These are phyloP conservation scores for Rhyacophila evoluta DNA, from an alignment of 2,888 invertebrate genomes.

Conservation along the genomic window DNA sequence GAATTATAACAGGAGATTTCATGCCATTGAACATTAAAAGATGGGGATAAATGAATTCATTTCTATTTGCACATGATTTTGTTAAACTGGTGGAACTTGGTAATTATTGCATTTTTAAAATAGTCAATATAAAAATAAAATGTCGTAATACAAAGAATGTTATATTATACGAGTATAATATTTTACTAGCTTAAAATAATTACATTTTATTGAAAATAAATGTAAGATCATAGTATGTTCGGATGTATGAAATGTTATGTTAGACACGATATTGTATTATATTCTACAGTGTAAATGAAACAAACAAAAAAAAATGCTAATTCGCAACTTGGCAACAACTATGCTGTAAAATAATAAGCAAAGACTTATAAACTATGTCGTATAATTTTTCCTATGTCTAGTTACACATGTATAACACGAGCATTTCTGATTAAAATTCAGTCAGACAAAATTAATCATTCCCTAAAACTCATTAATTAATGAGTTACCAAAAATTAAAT, in stretches of 20 bases:
- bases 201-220: not conserved
- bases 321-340: too few species aligned
- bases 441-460: slow-evolving; percentile 6
- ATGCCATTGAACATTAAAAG: too few species aligned
- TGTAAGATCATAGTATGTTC: not conserved
- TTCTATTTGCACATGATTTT: too few species aligned
- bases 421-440: not conserved
- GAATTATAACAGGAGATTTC: too few species aligned
- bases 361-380: slow-evolving; percentile 8
- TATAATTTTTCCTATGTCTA: slow-evolving; percentile 6
- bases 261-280: not conserved
- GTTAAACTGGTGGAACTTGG: too few species aligned
- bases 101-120: too few species aligned
- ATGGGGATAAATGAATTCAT: too few species aligned
- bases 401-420: not conserved
- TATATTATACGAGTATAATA: not conserved
- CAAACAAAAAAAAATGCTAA: not conserved
- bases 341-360: too few species aligned
- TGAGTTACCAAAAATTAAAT: not conserved
- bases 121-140: too few species aligned
- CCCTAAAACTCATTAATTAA: too few species aligned
- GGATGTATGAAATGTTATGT: not conserved
- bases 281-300: not conserved
- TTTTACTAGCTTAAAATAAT: not conserved
- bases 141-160: too few species aligned